These are phyloP conservation scores for Siniperca chuatsi DNA, from an alignment of 2,113 vertebrate genomes.

Conservation along the genomic window DNA sequence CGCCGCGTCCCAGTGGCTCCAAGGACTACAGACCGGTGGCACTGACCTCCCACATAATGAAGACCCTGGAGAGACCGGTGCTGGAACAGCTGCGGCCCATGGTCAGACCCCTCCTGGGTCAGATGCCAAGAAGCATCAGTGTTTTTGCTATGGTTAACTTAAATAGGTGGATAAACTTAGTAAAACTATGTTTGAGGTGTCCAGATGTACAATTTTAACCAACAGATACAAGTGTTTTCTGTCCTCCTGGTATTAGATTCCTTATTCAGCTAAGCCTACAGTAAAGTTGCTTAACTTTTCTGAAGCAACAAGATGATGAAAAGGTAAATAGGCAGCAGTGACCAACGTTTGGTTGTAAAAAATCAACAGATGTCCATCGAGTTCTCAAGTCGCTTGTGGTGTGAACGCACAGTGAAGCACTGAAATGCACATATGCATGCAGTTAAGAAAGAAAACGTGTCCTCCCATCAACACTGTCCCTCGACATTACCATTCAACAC, in stretches of 20 bases:
- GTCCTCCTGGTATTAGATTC: background rate
- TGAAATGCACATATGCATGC: conserved; percentile 71
- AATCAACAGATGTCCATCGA: background rate
- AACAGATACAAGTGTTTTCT: background rate
- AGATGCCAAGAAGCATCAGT: background rate
- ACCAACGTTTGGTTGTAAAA: background rate
- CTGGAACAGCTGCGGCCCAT: no score
- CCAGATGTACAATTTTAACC: background rate
- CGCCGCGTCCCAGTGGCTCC: no score
- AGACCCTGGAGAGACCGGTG: no score
- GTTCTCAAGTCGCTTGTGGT: conserved; percentile 1
- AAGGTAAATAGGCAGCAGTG: background rate
- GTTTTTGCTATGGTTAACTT: background rate
- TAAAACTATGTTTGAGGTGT: background rate
- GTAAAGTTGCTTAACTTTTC: background rate
- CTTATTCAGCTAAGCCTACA: background rate
- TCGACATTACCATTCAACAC: conserved; percentile 44
- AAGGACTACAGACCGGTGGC: no score
- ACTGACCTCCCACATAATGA: no score
- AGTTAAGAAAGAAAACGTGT: conserved; percentile 30
- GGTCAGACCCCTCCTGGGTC: no score
- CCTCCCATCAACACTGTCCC: conserved; percentile 30
- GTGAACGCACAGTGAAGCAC: conserved; percentile 50
- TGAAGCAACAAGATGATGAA: background rate
- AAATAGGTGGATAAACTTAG: background rate